Percentiles rank a stretch among this genome's conserved stretches.
These are phyloP conservation scores for Apostichopus parvimensis DNA, from an alignment of 35 echinoderm and acorn worm genomes.

Conservation along the genomic window DNA sequence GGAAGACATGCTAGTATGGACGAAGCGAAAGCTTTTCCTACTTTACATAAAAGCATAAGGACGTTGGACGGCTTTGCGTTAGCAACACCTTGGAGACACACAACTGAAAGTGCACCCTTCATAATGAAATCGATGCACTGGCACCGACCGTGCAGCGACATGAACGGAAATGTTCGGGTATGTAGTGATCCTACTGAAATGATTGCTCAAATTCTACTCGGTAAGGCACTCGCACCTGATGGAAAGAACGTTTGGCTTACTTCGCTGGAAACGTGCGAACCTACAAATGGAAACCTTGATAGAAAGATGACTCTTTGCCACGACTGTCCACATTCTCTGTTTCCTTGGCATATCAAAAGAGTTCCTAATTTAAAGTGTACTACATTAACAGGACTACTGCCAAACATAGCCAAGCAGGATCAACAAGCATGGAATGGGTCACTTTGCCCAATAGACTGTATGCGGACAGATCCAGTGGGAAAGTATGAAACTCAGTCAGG, in stretches of 20 bases:
- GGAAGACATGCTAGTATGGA: neutral
- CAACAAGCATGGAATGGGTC: constrained; percentile 17
- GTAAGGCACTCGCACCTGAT: constrained; percentile 8
- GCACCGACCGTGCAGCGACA: constrained; percentile 21
- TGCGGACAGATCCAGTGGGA: neutral
- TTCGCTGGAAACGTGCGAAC: neutral
- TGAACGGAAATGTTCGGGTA: constrained; percentile 3
- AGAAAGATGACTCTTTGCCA: constrained; percentile 12
- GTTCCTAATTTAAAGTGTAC: neutral
- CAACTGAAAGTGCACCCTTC: neutral
- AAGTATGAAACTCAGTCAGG: neutral
- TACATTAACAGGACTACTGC: neutral
- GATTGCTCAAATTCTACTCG: constrained; percentile 18
- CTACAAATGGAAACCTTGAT: neutral
- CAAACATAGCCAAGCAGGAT: neutral
- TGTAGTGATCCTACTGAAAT: constrained; percentile 41
- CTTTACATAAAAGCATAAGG: neutral
- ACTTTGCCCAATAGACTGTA: constrained; percentile 21
- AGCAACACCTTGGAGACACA: neutral
- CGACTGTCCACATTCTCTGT: constrained; percentile 6
- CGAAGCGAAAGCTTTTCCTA: neutral
- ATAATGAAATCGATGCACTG: constrained; percentile 2
- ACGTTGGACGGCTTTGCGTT: constrained; percentile 11
- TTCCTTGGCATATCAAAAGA: constrained; percentile 28
- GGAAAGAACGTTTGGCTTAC: constrained; percentile 12